Base-by-base conservation (phyloP, 2,888 invertebrate genomes). In the Chymomyza amoena region DNA sequence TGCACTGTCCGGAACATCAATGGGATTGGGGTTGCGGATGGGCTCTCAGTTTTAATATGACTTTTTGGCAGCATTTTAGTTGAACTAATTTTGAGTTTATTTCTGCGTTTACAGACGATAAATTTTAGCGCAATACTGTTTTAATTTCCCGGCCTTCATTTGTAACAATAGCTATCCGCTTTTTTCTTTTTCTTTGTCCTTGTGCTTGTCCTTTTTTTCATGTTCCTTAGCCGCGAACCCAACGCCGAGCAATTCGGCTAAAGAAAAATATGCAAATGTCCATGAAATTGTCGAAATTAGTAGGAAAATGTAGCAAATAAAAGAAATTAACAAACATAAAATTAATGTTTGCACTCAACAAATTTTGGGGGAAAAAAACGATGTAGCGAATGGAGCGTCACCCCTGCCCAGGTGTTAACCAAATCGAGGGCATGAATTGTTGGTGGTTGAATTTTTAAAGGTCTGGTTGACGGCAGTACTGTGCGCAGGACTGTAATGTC, bases 301-400 rank as follows among this genome's bases (percentile, higher is more conserved):
- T 73, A 77, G 66, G 70, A 81, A 79, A 85, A 84, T 68, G 28
- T 39, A 83, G 73, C 66, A 73, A 88, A 85, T 80, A 88, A 87
- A 88, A 85, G 87, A 88, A 88, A 88, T 88, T 88, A 88, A 88
- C 88, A 86, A 82, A 88, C 88, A 88, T 88, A 88, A 88, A 88
- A 88, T 87, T 88, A 88, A 88, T 87, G 88, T 88, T 88, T 86
- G 86, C 88, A 88, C 88, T 87, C 88, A 87, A 88, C 87, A 87
- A 80, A 73, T 73, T 76, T 61, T 28, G 45, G n/a, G 25, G 36
- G 32, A 15, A 45, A n/a, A 52, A 54, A 67, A 60, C 54, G 20
- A 50, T 45, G 13, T 20, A 45, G 39, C 39, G 39, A 45, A 45
- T 13, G 39, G 13, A 45, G 6, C 39, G 39, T 4, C 39, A 45